These are phyloP conservation scores for Oithona nana DNA, from an alignment of 2,888 invertebrate genomes.

Conservation along the genomic window DNA sequence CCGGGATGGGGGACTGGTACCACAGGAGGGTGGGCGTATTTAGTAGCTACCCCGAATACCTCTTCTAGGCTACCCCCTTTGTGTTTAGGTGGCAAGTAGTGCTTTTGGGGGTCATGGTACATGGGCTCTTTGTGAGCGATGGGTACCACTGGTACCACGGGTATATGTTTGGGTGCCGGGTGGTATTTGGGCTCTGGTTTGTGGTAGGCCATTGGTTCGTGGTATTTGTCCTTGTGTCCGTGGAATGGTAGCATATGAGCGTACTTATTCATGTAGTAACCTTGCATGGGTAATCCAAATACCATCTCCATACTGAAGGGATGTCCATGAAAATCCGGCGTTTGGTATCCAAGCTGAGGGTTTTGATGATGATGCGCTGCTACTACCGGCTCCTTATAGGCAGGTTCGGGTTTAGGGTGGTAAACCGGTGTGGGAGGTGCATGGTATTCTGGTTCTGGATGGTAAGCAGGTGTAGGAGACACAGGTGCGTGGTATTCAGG, in stretches of 20 bases:
- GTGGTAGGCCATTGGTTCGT: background rate
- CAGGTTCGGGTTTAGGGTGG: background rate
- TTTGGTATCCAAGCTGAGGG: background rate
- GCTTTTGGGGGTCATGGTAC: background rate
- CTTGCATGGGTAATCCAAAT: slow-evolving; percentile 9
- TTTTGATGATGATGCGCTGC: no score
- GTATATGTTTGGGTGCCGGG: slow-evolving; percentile 2
- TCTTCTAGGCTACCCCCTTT: slow-evolving; percentile 10
- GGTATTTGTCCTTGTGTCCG: background rate
- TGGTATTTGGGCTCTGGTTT: slow-evolving; percentile 3
- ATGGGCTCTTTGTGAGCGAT: background rate
- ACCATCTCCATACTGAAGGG: slow-evolving; percentile 12
- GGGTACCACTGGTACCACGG: background rate
- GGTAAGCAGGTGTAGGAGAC: background rate
- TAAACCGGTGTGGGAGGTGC: background rate
- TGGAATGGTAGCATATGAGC: background rate
- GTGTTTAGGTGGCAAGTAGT: slow-evolving; percentile 4
- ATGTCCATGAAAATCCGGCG: no score
- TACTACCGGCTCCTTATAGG: no score
- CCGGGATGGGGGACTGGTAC: background rate
- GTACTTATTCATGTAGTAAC: slow-evolving; percentile 6
- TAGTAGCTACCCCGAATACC: background rate
- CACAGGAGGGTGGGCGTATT: background rate
- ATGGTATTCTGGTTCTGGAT: no score
- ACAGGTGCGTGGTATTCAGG: background rate